A percentile compares a stretch with the other conserved stretches of the same genome.
These are phyloP conservation scores for Sitta carolinensis DNA, from an alignment of 2,797 vertebrate species.

Conservation along the genomic window DNA sequence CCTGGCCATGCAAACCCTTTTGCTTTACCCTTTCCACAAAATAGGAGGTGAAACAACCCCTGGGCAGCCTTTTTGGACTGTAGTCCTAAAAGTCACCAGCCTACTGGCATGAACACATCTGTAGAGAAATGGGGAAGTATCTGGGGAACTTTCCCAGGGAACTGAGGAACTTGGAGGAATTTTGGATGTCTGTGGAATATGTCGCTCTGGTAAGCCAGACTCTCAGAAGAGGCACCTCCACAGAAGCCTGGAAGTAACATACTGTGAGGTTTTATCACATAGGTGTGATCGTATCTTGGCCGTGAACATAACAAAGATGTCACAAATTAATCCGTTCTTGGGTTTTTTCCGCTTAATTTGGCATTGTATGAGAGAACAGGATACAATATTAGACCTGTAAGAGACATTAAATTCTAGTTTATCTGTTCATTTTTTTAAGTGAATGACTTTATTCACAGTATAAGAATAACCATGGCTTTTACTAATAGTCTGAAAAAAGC, in stretches of 20 bases:
- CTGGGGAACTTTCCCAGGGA: not conserved
- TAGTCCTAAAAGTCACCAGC: not conserved
- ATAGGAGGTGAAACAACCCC: not conserved
- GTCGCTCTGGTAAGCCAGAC: not conserved
- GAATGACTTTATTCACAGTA: not conserved
- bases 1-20: not conserved
- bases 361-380: not conserved
- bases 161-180: fast-evolving
- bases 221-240: not conserved
- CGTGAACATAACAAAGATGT: not conserved
- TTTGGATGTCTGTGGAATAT: fast-evolving
- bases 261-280: not conserved
- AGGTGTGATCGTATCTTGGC: not conserved
- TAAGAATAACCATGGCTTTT: not conserved
- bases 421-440: not conserved
- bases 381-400: not conserved
- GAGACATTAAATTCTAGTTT: not conserved
- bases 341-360: not conserved
- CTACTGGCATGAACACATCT: not conserved
- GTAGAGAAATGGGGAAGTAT: not conserved
- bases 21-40: not conserved
- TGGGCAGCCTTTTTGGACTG: not conserved
- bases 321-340: not conserved
- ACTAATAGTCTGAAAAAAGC: not conserved
- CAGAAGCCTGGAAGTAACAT: not conserved